A percentile compares a stretch with the other conserved stretches of the same genome.
phyloP scores from a whole-genome alignment of 2,797 vertebrate species.

The Rhodeus uyekii region DNA sequence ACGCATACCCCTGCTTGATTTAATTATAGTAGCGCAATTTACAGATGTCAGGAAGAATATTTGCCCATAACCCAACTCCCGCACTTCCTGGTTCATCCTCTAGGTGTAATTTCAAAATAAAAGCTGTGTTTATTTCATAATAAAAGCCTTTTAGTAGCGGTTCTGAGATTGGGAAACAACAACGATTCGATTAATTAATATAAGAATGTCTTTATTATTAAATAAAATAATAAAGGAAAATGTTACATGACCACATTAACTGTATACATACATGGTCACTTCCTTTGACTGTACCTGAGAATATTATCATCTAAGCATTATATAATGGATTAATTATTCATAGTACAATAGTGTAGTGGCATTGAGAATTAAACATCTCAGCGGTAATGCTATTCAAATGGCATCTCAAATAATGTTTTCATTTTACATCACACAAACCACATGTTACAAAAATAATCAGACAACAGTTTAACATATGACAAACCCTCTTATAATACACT shows the following conservation, averaged over 20 bases:
- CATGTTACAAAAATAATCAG: conserved; percentile 74
- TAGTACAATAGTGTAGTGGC: conserved; percentile 56
- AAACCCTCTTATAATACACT: conserved; percentile 57
- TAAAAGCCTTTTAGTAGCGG: conserved; percentile 22
- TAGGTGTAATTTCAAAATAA: conserved; percentile 60
- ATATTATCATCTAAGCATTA: conserved; percentile 71
- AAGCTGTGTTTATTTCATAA: conserved; percentile 11
- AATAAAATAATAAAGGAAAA: conserved; percentile 28
- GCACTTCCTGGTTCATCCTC: conserved; percentile 65
- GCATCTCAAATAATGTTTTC: neutral
- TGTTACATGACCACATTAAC: conserved; percentile 21
- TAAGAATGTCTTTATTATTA: conserved; percentile 44
- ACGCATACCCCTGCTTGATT: neutral
- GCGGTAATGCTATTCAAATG: neutral
- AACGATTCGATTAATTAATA: conserved; percentile 32
- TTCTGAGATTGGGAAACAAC: neutral
- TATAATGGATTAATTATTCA: conserved; percentile 58
- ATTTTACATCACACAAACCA: conserved; percentile 31
- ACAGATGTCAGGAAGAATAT: neutral
- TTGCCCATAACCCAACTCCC: neutral
- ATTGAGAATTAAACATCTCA: neutral
- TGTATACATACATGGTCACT: conserved; percentile 48
- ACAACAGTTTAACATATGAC: conserved; percentile 68
- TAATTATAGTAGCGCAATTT: neutral
- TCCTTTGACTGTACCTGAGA: conserved; percentile 78